Conservation (phyloP, 2,113 vertebrate species). For the Rhinoderma darwinii region DNA sequence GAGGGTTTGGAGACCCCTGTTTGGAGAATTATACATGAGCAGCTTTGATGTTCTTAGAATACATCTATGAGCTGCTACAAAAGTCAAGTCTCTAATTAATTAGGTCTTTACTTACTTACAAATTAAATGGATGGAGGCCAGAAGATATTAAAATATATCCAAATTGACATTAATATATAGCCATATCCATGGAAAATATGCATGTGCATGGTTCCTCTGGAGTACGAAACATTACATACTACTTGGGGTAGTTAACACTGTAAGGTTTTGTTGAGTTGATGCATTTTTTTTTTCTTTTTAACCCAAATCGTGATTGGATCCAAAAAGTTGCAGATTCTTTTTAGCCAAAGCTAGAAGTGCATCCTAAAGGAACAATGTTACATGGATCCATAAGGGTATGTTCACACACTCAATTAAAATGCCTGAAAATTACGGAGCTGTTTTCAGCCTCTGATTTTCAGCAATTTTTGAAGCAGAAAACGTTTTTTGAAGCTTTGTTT, state of each 20-base stretch:
- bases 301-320: no score
- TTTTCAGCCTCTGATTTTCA: no score
- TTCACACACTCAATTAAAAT: no score
- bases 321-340: no score
- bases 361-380: no score
- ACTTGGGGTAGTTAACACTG: background rate
- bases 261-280: no score
- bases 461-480: no score
- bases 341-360: no score
- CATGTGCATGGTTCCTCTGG: background rate
- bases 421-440: no score
- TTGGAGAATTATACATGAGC: slow-evolving; percentile 46
- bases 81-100: slow-evolving; percentile 40
- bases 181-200: background rate
- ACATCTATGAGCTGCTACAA: background rate
- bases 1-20: slow-evolving; percentile 75
- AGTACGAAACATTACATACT: background rate
- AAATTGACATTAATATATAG: slow-evolving; percentile 2
- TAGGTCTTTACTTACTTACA: slow-evolving; percentile 6
- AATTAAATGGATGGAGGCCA: slow-evolving; percentile 36
- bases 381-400: no score
- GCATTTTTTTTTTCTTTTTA: no score
- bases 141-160: slow-evolving; percentile 4
- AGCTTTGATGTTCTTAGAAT: slow-evolving; percentile 17
- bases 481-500: no score